phyloP scores from a whole-genome alignment of 2,888 invertebrate genomes.

The Xanthia togata region DNA sequence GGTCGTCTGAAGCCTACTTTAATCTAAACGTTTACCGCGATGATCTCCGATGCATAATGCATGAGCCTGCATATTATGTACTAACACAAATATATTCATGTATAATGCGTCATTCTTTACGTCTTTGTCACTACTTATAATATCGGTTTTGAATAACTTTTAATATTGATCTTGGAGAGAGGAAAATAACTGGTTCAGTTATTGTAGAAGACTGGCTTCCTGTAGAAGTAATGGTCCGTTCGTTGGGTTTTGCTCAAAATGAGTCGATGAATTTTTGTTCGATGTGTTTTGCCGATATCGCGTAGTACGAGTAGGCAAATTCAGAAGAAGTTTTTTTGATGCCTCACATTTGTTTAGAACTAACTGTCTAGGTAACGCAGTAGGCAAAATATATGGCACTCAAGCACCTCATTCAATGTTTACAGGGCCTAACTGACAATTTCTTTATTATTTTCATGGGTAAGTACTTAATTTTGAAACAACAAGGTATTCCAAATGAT shows the following conservation, averaged over 20 bases:
- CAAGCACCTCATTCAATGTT: not conserved
- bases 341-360: not conserved
- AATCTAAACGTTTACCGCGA: constrained; percentile 75
- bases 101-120: constrained; percentile 61
- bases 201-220: no score
- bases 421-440: no score
- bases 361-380: not conserved
- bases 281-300: no score
- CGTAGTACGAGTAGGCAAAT: not conserved
- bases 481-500: no score
- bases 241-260: not conserved
- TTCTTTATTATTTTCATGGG: not conserved
- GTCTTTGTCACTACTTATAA: constrained; percentile 47
- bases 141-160: constrained; percentile 48
- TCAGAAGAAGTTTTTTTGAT: not conserved
- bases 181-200: constrained; percentile 10
- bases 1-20: constrained; percentile 61
- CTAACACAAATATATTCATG: constrained; percentile 64
- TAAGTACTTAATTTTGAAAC: not conserved
- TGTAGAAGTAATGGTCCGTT: not conserved
- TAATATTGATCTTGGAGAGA: constrained; percentile 33
- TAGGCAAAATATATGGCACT: not conserved
- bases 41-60: constrained; percentile 84
- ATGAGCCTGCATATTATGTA: constrained; percentile 79
- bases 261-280: not conserved